A percentile compares a stretch with the other conserved stretches of the same genome.
phyloP scores from a whole-genome alignment of 53 echinoderm and acorn worm genomes.

The Hippasteria phrygiana region DNA sequence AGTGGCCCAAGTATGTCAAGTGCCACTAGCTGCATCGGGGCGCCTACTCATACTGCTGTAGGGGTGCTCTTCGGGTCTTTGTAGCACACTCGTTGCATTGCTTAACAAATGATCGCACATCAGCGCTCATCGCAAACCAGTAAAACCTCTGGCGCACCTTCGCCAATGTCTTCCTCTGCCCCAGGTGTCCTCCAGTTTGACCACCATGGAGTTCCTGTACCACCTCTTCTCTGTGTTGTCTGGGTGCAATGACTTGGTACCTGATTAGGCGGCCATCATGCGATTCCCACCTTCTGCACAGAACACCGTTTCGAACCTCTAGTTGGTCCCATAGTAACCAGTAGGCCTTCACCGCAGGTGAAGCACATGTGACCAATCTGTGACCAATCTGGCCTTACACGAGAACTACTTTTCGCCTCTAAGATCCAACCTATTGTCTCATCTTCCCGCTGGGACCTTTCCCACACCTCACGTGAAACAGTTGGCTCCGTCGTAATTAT shows the following conservation, averaged over 20 bases:
- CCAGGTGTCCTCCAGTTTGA: conserved; percentile 40
- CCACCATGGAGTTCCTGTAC: conserved; percentile 32
- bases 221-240: background rate
- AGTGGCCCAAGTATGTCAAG: conserved; percentile 4
- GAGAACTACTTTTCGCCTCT: background rate
- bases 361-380: background rate
- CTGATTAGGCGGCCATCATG: conserved; percentile 13
- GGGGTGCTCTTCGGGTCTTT: too few relatives aligned
- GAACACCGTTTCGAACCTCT: conserved; percentile 17
- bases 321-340: conserved; percentile 50
- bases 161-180: conserved; percentile 37
- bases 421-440: background rate
- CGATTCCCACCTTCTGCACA: conserved; percentile 57
- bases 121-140: conserved; percentile 47
- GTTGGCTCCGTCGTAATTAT: conserved; percentile 15
- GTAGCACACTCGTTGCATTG: background rate
- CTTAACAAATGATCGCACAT: background rate
- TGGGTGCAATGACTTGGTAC: conserved; percentile 26
- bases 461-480: background rate
- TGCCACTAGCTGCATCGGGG: too few relatives aligned
- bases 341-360: conserved; percentile 30
- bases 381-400: conserved; percentile 19
- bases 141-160: conserved; percentile 53
- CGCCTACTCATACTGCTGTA: conserved; percentile 6
- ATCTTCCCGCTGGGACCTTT: background rate